phyloP scores from a whole-genome alignment of 2,888 invertebrate genomes.

The Chymomyza procnemis region DNA sequence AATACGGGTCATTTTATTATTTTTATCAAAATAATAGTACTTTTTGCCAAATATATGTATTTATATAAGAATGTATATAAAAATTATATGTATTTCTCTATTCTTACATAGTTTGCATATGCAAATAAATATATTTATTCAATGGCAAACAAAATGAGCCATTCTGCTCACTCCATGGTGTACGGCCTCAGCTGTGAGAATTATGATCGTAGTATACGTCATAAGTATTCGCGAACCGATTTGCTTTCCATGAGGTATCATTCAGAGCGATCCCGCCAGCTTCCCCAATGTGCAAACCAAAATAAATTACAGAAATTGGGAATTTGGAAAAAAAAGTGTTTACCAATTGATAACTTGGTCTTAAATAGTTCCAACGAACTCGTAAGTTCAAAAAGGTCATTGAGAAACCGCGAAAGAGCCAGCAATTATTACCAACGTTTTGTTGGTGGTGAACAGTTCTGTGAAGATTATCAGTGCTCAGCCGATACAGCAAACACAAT shows the following conservation, averaged over 20 bases:
- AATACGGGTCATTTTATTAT: background rate
- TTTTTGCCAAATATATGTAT: background rate
- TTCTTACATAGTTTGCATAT: background rate
- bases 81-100: background rate
- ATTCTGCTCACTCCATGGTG: background rate
- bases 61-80: no score
- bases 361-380: slow-evolving; percentile 39
- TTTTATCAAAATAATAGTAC: background rate
- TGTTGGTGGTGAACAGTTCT: slow-evolving; percentile 34
- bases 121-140: background rate
- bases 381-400: slow-evolving; percentile 48
- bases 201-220: slow-evolving; percentile 28
- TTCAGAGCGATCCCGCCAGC: slow-evolving; percentile 82
- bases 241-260: slow-evolving; percentile 85
- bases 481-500: slow-evolving; percentile 5
- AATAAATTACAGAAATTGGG: slow-evolving; percentile 67
- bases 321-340: slow-evolving; percentile 79
- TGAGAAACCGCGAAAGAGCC: slow-evolving; percentile 51
- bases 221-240: slow-evolving; percentile 84
- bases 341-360: slow-evolving; percentile 13
- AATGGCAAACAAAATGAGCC: background rate
- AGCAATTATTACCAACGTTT: slow-evolving; percentile 61
- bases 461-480: background rate
- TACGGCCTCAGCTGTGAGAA: background rate
- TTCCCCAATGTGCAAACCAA: slow-evolving; percentile 85